phyloP scores from a whole-genome alignment of 2,797 vertebrate genomes.

The Phalanger gymnotis region DNA sequence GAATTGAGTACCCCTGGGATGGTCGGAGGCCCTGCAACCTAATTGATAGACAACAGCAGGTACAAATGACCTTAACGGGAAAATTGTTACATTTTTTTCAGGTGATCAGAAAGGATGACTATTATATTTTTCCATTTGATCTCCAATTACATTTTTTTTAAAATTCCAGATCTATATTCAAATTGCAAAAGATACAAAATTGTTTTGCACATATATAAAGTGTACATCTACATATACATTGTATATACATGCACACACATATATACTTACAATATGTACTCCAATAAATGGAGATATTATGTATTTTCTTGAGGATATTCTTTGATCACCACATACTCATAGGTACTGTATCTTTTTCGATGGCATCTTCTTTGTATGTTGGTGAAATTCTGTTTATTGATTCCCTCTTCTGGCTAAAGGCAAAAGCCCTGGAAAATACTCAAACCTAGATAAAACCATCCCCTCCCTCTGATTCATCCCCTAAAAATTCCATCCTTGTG shows the following conservation, averaged over 20 bases:
- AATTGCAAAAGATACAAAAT: slow-evolving; percentile 57
- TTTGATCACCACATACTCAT: slow-evolving; percentile 58
- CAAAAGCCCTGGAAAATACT: slow-evolving; percentile 54
- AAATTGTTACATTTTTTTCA: slow-evolving; percentile 76
- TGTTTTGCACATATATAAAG: neutral
- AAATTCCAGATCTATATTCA: slow-evolving; percentile 70
- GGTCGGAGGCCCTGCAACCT: slow-evolving; percentile 68
- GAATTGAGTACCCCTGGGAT: slow-evolving; percentile 71
- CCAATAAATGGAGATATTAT: slow-evolving; percentile 10
- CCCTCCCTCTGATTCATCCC: neutral
- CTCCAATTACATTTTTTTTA: slow-evolving; percentile 61
- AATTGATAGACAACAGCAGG: slow-evolving; percentile 80
- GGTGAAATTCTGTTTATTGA: slow-evolving; percentile 47
- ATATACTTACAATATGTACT: slow-evolving; percentile 55
- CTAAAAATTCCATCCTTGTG: neutral
- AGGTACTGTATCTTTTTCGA: slow-evolving; percentile 35
- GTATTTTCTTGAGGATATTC: slow-evolving; percentile 56
- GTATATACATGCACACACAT: slow-evolving; percentile 70
- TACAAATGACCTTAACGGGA: slow-evolving; percentile 83
- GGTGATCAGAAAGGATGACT: slow-evolving; percentile 86
- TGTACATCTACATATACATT: slow-evolving; percentile 6
- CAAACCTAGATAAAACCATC: slow-evolving; percentile 38
- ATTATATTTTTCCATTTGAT: slow-evolving; percentile 64
- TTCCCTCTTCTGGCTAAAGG: slow-evolving; percentile 34
- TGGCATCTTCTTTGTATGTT: slow-evolving; percentile 56